Conservation (phyloP, 2,113 vertebrate genomes). For the Thinocorus orbignyianus region DNA sequence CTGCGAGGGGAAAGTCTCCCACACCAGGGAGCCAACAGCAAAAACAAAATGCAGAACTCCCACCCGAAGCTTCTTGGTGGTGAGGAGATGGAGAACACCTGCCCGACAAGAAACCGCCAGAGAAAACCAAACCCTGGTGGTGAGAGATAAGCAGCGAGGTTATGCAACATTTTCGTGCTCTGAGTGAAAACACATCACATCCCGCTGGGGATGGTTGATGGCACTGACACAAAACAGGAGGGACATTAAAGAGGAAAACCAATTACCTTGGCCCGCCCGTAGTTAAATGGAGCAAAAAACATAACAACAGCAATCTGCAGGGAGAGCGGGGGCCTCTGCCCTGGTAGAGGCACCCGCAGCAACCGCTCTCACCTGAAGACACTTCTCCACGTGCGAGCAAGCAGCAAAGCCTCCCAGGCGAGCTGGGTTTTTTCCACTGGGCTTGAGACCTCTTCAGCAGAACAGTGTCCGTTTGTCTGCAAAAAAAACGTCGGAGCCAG, state of each 20-base stretch:
- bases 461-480: not conserved
- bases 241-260: not conserved
- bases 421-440: slow-evolving; percentile 1
- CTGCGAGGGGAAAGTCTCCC: not conserved
- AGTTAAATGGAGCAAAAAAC: slow-evolving; percentile 38
- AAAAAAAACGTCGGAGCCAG: not conserved
- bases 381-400: not conserved
- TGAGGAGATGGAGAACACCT: not conserved
- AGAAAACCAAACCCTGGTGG: accelerated
- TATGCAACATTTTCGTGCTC: not conserved
- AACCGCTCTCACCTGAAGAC: not conserved
- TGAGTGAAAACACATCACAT: not conserved
- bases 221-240: not conserved
- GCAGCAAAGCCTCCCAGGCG: not conserved
- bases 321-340: not conserved
- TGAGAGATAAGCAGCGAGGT: not conserved
- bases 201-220: not conserved
- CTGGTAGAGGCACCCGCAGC: not conserved
- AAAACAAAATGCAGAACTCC: not conserved
- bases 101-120: not conserved
- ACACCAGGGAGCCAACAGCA: accelerated
- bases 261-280: not conserved
- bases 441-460: accelerated
- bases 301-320: not conserved
- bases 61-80: not conserved